These are phyloP conservation scores for Dendrolimus houi DNA, from an alignment of 2,888 invertebrate genomes.

Conservation along the genomic window DNA sequence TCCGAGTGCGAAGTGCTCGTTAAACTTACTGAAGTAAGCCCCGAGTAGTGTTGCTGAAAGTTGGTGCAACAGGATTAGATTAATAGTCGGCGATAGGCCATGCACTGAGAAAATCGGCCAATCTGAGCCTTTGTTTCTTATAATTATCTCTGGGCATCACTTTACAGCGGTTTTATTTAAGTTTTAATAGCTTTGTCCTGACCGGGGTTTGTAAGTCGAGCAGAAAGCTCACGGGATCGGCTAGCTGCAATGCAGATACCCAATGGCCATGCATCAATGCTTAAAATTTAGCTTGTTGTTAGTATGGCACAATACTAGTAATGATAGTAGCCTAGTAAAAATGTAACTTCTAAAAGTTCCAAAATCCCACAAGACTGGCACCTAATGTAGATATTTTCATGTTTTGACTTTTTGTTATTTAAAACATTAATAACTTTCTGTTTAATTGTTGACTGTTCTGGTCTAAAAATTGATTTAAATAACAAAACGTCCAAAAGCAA, in stretches of 20 bases:
- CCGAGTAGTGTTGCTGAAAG: conserved; percentile 12
- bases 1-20: background rate
- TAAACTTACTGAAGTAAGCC: conserved; percentile 9
- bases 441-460: too few species aligned
- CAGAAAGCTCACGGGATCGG: conserved; percentile 6
- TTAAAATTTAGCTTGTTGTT: background rate
- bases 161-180: conserved; percentile 27
- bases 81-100: conserved; percentile 23
- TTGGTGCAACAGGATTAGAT: conserved; percentile 24
- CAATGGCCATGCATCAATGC: conserved; percentile 4
- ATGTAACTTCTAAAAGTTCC: too few species aligned
- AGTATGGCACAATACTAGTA: too few species aligned
- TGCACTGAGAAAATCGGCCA: conserved; percentile 12
- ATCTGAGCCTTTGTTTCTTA: conserved; percentile 34
- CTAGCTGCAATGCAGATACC: conserved; percentile 33
- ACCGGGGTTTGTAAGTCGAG: conserved; percentile 16
- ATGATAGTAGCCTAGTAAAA: too few species aligned
- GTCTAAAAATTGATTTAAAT: too few species aligned
- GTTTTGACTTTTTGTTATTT: too few species aligned
- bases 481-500: too few species aligned
- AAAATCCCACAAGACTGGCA: too few species aligned
- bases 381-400: too few species aligned
- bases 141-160: conserved; percentile 26
- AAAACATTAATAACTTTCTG: too few species aligned
- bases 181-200: conserved; percentile 24